Conservation (phyloP, 2,113 vertebrate species). For the Brienomyrus brachyistius region DNA sequence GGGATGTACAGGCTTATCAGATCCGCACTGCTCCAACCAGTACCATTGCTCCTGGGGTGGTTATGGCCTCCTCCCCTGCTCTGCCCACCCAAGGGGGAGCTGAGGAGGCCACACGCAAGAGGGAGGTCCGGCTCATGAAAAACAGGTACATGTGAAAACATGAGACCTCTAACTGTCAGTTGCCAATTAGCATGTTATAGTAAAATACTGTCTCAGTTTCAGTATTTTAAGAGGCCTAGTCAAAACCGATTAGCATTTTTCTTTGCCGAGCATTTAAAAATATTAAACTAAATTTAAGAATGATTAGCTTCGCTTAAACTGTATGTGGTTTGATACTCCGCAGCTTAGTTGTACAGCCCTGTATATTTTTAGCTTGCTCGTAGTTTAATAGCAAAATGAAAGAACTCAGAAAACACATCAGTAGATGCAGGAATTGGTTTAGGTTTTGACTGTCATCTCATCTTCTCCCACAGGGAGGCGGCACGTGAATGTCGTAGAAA, state of each 20-base stretch:
- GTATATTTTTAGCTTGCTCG: not conserved
- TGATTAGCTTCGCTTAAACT: not conserved
- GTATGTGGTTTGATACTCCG: not conserved
- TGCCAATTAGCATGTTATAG: not conserved
- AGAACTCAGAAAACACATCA: not conserved
- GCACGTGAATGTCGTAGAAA: constrained; percentile 94
- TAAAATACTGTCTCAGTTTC: not conserved
- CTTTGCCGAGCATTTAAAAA: not conserved
- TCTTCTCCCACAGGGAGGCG: constrained; percentile 72
- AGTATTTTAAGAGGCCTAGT: not conserved
- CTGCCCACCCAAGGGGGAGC: constrained; percentile 73
- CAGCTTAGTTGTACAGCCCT: not conserved
- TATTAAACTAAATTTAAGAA: not conserved
- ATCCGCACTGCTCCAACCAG: constrained; percentile 87
- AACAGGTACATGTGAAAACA: constrained; percentile 70
- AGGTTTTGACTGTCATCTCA: not conserved
- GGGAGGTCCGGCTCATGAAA: constrained; percentile 97
- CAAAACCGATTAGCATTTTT: not conserved
- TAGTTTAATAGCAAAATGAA: not conserved
- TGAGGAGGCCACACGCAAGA: constrained; percentile 89
- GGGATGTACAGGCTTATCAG: constrained; percentile 96
- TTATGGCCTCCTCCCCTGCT: constrained; percentile 91
- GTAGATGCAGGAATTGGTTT: not conserved
- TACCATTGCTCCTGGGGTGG: constrained; percentile 84
- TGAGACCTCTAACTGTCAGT: not conserved